Evolutionary conservation across 2,113 vertebrate genomes (phyloP).

Genomic region (Chaetura pelagica): DNA sequence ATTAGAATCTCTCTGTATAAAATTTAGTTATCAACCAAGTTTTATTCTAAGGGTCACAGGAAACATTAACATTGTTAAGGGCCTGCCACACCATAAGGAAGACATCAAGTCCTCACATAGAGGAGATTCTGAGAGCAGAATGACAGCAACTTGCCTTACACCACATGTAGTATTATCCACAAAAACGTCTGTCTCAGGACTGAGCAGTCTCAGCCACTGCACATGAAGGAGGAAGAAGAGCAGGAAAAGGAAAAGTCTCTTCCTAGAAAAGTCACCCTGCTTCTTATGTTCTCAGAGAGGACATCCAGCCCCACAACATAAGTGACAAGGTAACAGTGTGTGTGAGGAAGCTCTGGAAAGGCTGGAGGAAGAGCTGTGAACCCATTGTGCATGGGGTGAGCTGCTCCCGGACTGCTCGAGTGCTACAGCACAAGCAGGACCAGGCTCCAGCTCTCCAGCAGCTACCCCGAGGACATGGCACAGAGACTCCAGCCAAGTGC

Average conservation of each 20-base stretch:
- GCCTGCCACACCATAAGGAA: not conserved
- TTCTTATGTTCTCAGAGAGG: not conserved
- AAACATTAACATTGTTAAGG: not conserved
- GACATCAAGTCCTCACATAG: not conserved
- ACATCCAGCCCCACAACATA: not conserved
- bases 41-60: conserved; percentile 25
- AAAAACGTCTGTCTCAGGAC: not conserved
- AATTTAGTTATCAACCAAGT: conserved; percentile 29
- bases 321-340: not conserved
- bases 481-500: not conserved
- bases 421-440: accelerated
- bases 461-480: not conserved
- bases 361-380: not conserved
- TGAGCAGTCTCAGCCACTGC: not conserved
- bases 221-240: not conserved
- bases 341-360: not conserved
- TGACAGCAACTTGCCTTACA: not conserved
- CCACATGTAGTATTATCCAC: not conserved
- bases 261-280: not conserved
- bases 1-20: conserved; percentile 53
- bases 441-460: not conserved
- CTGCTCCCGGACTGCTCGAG: not conserved
- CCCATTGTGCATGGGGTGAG: not conserved
- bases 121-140: not conserved
- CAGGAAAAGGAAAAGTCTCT: not conserved